phyloP scores from a whole-genome alignment of 2,113 vertebrate genomes.

The Menidia beryllina region DNA sequence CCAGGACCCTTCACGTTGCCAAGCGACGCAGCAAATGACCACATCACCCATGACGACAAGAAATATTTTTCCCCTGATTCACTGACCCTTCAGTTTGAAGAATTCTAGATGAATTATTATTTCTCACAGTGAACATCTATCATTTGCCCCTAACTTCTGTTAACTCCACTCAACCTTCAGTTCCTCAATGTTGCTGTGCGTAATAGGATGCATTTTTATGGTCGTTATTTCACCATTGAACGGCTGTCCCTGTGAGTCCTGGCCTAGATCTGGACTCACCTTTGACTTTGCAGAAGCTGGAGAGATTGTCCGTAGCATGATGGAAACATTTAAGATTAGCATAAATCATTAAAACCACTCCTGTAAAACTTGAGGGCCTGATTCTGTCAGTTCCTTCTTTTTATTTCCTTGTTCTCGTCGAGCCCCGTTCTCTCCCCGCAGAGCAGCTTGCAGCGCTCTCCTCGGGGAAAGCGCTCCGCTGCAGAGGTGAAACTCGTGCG shows the following conservation, averaged over 20 bases:
- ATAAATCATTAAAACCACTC: not conserved
- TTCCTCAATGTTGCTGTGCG: too few relatives aligned
- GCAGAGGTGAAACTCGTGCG: slow-evolving; percentile 14
- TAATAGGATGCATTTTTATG: too few relatives aligned
- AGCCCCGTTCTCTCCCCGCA: slow-evolving; percentile 3
- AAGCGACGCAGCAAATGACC: too few relatives aligned
- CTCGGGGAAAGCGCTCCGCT: slow-evolving; percentile 8
- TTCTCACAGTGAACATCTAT: too few relatives aligned
- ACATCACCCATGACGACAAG: too few relatives aligned
- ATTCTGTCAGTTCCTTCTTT: slow-evolving; percentile 9
- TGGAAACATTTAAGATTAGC: not conserved
- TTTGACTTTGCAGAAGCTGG: slow-evolving; percentile 14
- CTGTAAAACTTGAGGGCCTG: slow-evolving; percentile 4
- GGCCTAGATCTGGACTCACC: not conserved
- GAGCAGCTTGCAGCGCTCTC: slow-evolving; percentile 5
- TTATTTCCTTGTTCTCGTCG: slow-evolving; percentile 5
- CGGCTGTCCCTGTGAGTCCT: not conserved
- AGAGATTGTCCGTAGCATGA: not conserved
- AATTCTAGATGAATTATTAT: too few relatives aligned
- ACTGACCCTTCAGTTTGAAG: too few relatives aligned
- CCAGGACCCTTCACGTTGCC: too few relatives aligned
- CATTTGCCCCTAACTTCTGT: too few relatives aligned
- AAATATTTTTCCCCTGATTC: too few relatives aligned
- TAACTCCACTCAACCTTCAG: too few relatives aligned
- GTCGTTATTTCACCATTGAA: not conserved